Conservation (phyloP, 2,888 invertebrate genomes). For the Resseliella maxima region DNA sequence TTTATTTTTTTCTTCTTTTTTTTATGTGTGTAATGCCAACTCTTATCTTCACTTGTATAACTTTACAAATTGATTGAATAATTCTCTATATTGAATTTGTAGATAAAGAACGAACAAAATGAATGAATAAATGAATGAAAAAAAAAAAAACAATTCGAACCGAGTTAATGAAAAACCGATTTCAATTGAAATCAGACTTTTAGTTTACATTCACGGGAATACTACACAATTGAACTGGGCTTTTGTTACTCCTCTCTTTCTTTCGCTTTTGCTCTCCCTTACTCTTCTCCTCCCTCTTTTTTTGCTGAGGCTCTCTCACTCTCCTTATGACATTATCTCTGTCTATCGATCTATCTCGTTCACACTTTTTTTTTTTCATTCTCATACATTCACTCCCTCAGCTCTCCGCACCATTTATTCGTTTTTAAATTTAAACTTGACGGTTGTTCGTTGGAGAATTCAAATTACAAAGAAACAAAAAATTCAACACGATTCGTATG, state of each 20-base stretch:
- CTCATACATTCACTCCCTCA: too few species aligned
- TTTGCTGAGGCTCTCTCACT: too few species aligned
- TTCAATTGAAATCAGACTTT: conserved; percentile 33
- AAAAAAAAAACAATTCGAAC: not conserved
- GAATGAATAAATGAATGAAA: not conserved
- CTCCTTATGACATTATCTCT: too few species aligned
- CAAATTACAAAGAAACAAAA: not conserved
- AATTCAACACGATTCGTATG: not conserved
- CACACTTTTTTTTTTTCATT: not conserved
- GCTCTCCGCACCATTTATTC: too few species aligned
- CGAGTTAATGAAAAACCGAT: conserved; percentile 24
- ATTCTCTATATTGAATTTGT: not conserved
- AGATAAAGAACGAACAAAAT: not conserved
- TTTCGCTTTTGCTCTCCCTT: too few species aligned
- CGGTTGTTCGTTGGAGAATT: conserved; percentile 3
- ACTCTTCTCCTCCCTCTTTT: too few species aligned
- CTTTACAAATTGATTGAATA: conserved; percentile 18
- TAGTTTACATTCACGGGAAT: conserved; percentile 40
- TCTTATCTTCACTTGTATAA: not conserved
- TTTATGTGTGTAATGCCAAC: not conserved
- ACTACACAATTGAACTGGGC: not conserved
- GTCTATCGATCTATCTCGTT: too few species aligned
- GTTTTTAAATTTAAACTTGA: conserved; percentile 35
- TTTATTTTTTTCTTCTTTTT: too few species aligned
- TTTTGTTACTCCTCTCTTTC: too few species aligned